Base-by-base conservation (phyloP, 2,797 vertebrate genomes). In the Prionace glauca region DNA sequence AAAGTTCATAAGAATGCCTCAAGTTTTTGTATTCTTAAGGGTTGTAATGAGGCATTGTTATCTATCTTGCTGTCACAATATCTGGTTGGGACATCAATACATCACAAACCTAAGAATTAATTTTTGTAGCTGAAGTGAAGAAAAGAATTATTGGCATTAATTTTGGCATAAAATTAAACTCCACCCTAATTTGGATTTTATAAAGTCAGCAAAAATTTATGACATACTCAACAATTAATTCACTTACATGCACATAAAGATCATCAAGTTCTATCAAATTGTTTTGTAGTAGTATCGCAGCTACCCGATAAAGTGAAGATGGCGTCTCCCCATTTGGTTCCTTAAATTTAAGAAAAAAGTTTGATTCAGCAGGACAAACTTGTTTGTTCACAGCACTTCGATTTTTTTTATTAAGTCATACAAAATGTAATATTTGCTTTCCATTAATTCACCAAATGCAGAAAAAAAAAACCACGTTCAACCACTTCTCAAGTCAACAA, bases 271-370 rank as follows among this genome's bases (percentile, higher is more conserved):
- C 98, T 96, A 99, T 99, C 96, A 99, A 98, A 97, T 99, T 98
- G 96, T 99, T 98, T 95, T 99, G 99, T 96, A 99, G 97, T 96
- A 99, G 98, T 95, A 99, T 98, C 96, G 99, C 99, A 97, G 99
- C 99, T 95, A 99, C 98, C 97, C 99, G 98, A 97, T 99, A 99
- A 96, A 99, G 98, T 96, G 99, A 99, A 87, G 98, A 98, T 16
- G 99, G 99, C 0, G 99, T 99, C 97, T 99, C 99, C 96, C 99
- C 99, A 96, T 98, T 99, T 41, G 99, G 99, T 97, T 99, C 99
- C 99, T 99, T 96, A 96, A 97, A 96, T 81, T 45, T 74, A 95
- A 84, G 97, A 96, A 95, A 95, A 65, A n/a, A 95, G 95, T 94
- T 22, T 77, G 69, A 77, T 50, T 77, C 50, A 77, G 93, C 41